Conservation (phyloP, 2,797 vertebrate genomes). For the Sebastes minor region DNA sequence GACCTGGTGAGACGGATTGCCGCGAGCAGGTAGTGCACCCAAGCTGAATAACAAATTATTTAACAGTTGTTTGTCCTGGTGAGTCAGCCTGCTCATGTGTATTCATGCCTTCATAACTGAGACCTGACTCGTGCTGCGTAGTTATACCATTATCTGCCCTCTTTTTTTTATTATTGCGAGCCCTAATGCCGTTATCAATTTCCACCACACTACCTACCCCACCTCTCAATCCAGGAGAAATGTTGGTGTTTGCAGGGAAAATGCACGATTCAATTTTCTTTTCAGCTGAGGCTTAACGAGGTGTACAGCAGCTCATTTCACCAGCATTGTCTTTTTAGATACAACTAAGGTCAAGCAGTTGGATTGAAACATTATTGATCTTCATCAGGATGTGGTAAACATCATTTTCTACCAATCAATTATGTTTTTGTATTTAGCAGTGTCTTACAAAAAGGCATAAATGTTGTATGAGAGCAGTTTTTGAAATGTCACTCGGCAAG, state of each 20-base stretch:
- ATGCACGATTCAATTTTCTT: slow-evolving; percentile 22
- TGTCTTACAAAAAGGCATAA: not conserved
- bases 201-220: not conserved
- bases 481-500: not conserved
- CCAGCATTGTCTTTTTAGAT: slow-evolving; percentile 11
- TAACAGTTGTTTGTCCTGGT: slow-evolving; percentile 67
- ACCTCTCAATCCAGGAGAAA: not conserved
- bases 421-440: not conserved
- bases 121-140: slow-evolving; percentile 21
- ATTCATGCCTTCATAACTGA: slow-evolving; percentile 58
- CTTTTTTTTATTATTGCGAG: slow-evolving; percentile 1
- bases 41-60: slow-evolving; percentile 72
- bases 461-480: not conserved
- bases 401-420: not conserved
- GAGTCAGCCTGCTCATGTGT: slow-evolving; percentile 60
- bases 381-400: slow-evolving; percentile 17
- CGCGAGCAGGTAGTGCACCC: slow-evolving; percentile 52
- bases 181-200: slow-evolving; percentile 30
- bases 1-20: slow-evolving; percentile 61
- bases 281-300: slow-evolving; percentile 22
- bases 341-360: slow-evolving; percentile 2
- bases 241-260: slow-evolving; percentile 5
- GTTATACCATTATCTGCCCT: slow-evolving; percentile 25
- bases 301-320: slow-evolving; percentile 7
- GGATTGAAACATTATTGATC: slow-evolving; percentile 8